Percentiles rank a stretch among this genome's conserved stretches.
Conservation (phyloP, 2,113 vertebrate species). For the Sphyrna mokarran region DNA sequence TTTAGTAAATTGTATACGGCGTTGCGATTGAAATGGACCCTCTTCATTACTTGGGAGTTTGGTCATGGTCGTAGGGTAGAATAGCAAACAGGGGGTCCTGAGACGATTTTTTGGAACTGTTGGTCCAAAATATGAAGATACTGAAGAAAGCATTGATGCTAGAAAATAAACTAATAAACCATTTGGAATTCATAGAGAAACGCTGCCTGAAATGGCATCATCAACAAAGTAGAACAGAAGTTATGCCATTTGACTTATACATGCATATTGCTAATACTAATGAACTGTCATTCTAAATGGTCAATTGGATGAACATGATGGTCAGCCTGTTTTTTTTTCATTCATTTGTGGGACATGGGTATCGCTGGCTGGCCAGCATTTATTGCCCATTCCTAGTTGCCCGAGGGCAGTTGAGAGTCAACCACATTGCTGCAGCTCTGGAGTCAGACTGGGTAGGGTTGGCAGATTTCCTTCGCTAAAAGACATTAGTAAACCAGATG, state of each 20-base stretch:
- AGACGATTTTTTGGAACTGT: neutral
- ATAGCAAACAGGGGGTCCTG: neutral
- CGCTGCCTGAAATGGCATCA: neutral
- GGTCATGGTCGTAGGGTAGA: neutral
- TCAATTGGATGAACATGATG: neutral
- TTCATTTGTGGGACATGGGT: too few species aligned
- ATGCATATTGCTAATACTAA: neutral
- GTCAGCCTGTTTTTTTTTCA: neutral
- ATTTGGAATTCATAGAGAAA: neutral
- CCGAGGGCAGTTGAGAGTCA: too few species aligned
- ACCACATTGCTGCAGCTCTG: too few species aligned
- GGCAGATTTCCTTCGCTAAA: too few species aligned
- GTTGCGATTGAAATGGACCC: neutral
- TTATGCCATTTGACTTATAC: neutral
- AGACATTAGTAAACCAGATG: too few species aligned
- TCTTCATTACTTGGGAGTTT: neutral
- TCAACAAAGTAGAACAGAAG: neutral
- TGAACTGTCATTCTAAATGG: neutral
- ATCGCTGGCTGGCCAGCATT: too few species aligned
- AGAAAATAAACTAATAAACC: neutral
- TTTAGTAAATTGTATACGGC: neutral
- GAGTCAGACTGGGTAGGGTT: too few species aligned
- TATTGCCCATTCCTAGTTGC: too few species aligned
- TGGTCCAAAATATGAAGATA: neutral
- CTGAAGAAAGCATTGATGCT: neutral